Evolutionary conservation across 2,797 vertebrate species (phyloP).

Genomic region (Gobionotothen gibberifrons): DNA sequence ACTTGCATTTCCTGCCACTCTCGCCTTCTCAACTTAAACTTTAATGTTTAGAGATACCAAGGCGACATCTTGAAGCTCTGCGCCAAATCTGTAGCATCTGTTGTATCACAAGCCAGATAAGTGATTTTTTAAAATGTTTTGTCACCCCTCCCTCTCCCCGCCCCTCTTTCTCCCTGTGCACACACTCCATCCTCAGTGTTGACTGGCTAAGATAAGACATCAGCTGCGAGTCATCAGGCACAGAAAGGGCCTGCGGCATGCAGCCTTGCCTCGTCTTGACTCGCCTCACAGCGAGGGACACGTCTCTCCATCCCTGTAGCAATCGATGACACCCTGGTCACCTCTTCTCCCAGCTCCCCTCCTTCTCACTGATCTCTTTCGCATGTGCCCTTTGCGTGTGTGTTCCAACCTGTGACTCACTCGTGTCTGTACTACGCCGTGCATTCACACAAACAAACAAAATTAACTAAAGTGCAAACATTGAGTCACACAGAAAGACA

Average conservation of each 20-base stretch:
- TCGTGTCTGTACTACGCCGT: slow-evolving; percentile 46
- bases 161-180: slow-evolving; percentile 35
- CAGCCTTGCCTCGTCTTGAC: slow-evolving; percentile 68
- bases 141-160: slow-evolving; percentile 26
- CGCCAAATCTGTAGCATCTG: slow-evolving; percentile 56
- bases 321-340: slow-evolving; percentile 74
- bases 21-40: slow-evolving; percentile 28
- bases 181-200: slow-evolving; percentile 65
- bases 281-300: slow-evolving; percentile 65
- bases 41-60: slow-evolving; percentile 24
- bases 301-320: slow-evolving; percentile 65
- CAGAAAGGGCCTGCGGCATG: slow-evolving; percentile 65
- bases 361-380: slow-evolving; percentile 46
- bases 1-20: slow-evolving; percentile 16
- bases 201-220: slow-evolving; percentile 75
- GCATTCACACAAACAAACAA: slow-evolving; percentile 29
- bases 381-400: slow-evolving; percentile 45
- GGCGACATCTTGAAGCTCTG: slow-evolving; percentile 23
- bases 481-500: slow-evolving; percentile 12
- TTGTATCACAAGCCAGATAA: slow-evolving; percentile 58
- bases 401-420: slow-evolving; percentile 59
- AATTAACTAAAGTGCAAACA: slow-evolving; percentile 56
- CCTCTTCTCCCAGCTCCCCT: slow-evolving; percentile 48
- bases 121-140: slow-evolving; percentile 11
- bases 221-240: slow-evolving; percentile 77